These are phyloP conservation scores for Nomada fucata DNA, from an alignment of 2,888 invertebrate species.

Conservation along the genomic window DNA sequence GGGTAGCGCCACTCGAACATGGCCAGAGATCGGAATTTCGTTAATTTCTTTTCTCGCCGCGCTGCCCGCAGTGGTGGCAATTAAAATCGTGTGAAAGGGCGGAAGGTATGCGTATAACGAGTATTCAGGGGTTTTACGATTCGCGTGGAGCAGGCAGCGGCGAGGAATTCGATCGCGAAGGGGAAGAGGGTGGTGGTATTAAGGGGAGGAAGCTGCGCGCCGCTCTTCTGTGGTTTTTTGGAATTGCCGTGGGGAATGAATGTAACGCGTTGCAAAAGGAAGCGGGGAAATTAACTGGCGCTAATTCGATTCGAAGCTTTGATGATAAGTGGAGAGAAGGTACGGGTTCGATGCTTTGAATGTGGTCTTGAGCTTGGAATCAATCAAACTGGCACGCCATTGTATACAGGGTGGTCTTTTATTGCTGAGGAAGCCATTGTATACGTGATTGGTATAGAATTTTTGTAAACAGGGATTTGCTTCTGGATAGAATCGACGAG, in stretches of 20 bases:
- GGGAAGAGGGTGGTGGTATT: background rate
- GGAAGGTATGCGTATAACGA: conserved; percentile 63
- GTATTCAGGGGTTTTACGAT: conserved; percentile 58
- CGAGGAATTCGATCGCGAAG: conserved; percentile 45
- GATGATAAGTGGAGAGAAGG: background rate
- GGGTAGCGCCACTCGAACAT: conserved; percentile 48
- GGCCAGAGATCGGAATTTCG: conserved; percentile 61
- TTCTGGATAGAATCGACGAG: too few relatives aligned
- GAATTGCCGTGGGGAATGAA: background rate
- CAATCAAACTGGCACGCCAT: background rate
- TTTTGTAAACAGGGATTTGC: too few relatives aligned
- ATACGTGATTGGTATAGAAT: too few relatives aligned
- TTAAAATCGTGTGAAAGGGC: conserved; percentile 64
- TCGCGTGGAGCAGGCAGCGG: conserved; percentile 25
- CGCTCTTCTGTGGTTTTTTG: conserved; percentile 39
- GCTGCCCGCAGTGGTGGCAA: conserved; percentile 60
- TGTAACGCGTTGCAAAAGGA: conserved; percentile 32
- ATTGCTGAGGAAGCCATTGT: too few relatives aligned
- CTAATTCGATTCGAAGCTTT: conserved; percentile 28
- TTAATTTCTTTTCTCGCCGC: conserved; percentile 61
- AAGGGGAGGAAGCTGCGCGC: background rate
- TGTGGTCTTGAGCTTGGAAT: background rate
- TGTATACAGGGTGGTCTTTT: too few relatives aligned
- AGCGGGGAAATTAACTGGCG: conserved; percentile 44
- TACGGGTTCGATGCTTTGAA: background rate